Evolutionary conservation across 2,888 invertebrate species (phyloP).

Genomic region (Loripinus fragilis): DNA sequence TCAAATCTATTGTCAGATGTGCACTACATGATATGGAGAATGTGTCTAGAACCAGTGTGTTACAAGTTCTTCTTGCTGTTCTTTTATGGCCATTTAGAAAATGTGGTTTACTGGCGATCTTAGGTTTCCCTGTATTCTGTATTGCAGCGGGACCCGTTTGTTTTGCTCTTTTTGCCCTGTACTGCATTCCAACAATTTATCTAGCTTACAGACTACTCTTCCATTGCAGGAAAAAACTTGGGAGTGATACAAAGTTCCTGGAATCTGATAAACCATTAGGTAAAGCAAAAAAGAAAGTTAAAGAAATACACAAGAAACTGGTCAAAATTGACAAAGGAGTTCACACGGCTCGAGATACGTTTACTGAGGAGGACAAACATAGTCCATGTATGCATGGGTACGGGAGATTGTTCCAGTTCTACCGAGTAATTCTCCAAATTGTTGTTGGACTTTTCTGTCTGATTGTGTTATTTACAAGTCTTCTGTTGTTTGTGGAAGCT

Average conservation of each 20-base stretch:
- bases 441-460: conserved; percentile 69
- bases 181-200: conserved; percentile 79
- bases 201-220: conserved; percentile 77
- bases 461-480: conserved; percentile 70
- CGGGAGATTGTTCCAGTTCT: conserved; percentile 49
- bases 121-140: conserved; percentile 75
- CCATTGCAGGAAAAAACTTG: conserved; percentile 73
- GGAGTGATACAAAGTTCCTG: conserved; percentile 49
- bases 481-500: conserved; percentile 78
- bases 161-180: conserved; percentile 70
- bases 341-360: conserved; percentile 49
- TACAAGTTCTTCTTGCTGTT: conserved; percentile 75
- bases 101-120: conserved; percentile 76
- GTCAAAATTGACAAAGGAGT: conserved; percentile 65
- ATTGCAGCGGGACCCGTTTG: conserved; percentile 72
- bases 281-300: conserved; percentile 59
- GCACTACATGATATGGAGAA: conserved; percentile 78
- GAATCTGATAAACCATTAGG: conserved; percentile 58
- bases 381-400: conserved; percentile 63
- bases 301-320: conserved; percentile 63
- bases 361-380: conserved; percentile 58
- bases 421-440: conserved; percentile 60
- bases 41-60: conserved; percentile 76
- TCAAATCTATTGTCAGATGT: conserved; percentile 72
- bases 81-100: conserved; percentile 79